These are phyloP conservation scores for Scytalopus superciliaris DNA, from an alignment of 2,113 vertebrate genomes.

Conservation along the genomic window DNA sequence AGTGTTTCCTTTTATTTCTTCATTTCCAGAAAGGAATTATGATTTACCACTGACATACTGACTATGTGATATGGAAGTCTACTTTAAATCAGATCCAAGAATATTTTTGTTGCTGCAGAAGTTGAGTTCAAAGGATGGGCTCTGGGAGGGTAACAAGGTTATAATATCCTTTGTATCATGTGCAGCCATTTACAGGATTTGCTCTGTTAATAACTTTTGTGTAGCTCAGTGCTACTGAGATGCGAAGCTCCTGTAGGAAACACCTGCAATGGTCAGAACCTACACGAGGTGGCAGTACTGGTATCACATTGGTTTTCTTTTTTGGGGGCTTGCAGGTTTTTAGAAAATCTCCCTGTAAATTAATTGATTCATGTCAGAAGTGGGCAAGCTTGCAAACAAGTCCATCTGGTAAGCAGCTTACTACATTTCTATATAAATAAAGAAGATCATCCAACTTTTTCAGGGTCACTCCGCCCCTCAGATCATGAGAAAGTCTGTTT, in stretches of 20 bases:
- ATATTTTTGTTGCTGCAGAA: background rate
- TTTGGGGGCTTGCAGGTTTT: background rate
- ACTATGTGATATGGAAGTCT: background rate
- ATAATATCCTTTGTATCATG: rapidly evolving
- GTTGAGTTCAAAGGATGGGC: background rate
- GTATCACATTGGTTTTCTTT: background rate
- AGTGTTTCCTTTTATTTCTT: background rate
- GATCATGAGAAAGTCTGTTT: constrained; percentile 49
- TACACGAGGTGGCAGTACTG: constrained; percentile 54
- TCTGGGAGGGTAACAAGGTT: background rate
- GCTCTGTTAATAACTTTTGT: background rate
- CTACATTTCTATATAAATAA: constrained; percentile 57
- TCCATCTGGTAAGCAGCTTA: constrained; percentile 62
- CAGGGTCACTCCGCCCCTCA: constrained; percentile 16
- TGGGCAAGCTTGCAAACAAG: constrained; percentile 58
- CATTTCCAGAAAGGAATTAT: background rate
- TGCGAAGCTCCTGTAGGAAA: background rate
- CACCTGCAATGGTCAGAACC: background rate
- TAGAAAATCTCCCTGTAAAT: constrained; percentile 11
- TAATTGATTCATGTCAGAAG: constrained; percentile 50
- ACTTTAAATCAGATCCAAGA: background rate
- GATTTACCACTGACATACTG: background rate
- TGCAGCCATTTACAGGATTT: background rate
- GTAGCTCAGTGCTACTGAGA: background rate
- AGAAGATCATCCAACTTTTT: constrained; percentile 34